Evolutionary conservation across 2,113 vertebrate genomes (phyloP), one percentile per base, ranked within the genome.

Genomic region (Carlito syrichta): DNA sequence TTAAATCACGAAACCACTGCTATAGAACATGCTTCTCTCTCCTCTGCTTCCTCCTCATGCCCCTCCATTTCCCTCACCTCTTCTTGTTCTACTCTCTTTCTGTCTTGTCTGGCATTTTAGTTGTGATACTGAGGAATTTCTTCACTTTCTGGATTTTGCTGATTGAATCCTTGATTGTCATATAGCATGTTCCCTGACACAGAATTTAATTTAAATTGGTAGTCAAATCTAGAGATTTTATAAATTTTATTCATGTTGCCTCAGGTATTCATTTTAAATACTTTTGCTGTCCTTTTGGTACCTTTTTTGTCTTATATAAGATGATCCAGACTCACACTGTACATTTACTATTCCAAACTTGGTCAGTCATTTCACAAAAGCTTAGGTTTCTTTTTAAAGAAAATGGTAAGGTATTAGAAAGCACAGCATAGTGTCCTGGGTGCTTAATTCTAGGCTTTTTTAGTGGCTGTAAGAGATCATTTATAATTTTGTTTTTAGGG

Each of bases 401-500:
- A 78, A 71, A 7, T 40, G 2, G 12, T 38, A 23, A 58, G 11
- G 7, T 73, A 43, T n/a, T 43, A 23, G 10, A 89, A 11, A 82
- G 20, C 16, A 73, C 32, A 94, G 8, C 7, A 27, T 52, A 2
- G 5, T 27, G 7, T 56, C 30, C 6, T 3, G 20, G 22, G 16
- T 63, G 16, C 2, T 54, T 45, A 27, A 83, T 52, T 89, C 66
- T 43, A 48, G 4, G 1, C n/a, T 81, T 88, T 62, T 81, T 71
- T 17, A 60, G 25, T 81, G 6, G 27, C 20, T 52, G 45, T 43
- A 14, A 40, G 9, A 81, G 10, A 17, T n/a, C 35, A 13, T 60
- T 81, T 40, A 54, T 73, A 69, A 58, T 48, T 94, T 89, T n/a
- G 43, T 82, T 89, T 82, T 83, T 35, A 73, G 69, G 35, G 27